A percentile compares a stretch with the other conserved stretches of the same genome.
These are phyloP conservation scores for Aurelia aurita complex sp. Pacific DNA, from an alignment of 30 jellyfish, hydroid and myxozoan species.

Conservation along the genomic window DNA sequence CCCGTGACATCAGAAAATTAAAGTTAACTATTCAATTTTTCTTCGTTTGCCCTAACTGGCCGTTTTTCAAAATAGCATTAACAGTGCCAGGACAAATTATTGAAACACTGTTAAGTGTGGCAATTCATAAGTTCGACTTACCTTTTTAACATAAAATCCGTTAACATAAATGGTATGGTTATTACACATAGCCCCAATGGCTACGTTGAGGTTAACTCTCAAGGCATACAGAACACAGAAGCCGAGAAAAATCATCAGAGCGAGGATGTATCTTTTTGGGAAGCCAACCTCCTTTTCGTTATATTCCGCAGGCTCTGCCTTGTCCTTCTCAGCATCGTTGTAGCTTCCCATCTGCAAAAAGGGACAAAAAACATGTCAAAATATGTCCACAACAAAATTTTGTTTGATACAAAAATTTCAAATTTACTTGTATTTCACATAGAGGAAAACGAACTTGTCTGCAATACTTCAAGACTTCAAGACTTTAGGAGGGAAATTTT, in stretches of 20 bases:
- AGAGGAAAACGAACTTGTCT: no score
- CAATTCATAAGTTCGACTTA: neutral
- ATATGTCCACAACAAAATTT: neutral
- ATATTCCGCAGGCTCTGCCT: slow-evolving; percentile 17
- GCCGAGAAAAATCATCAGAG: slow-evolving; percentile 94
- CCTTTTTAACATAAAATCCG: slow-evolving; percentile 94
- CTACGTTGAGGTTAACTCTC: slow-evolving; percentile 94
- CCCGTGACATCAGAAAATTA: no score
- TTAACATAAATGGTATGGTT: slow-evolving; percentile 91
- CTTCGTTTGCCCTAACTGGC: no score
- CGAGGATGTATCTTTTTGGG: slow-evolving; percentile 93
- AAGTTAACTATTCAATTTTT: no score
- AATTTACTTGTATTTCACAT: no score
- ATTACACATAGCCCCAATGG: slow-evolving; percentile 99
- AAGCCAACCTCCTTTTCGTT: slow-evolving; percentile 87
- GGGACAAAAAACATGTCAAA: neutral
- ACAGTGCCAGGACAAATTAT: no score
- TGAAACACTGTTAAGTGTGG: no score
- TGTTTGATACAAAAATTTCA: no score
- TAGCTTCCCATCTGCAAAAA: slow-evolving; percentile 50
- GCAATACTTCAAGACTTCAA: no score
- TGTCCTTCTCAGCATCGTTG: slow-evolving; percentile 49
- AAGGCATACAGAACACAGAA: slow-evolving; percentile 87
- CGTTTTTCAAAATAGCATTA: no score
- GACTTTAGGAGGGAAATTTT: no score